Base-by-base conservation (phyloP, 2,888 invertebrate species). In the Pantelozetes paolii region DNA sequence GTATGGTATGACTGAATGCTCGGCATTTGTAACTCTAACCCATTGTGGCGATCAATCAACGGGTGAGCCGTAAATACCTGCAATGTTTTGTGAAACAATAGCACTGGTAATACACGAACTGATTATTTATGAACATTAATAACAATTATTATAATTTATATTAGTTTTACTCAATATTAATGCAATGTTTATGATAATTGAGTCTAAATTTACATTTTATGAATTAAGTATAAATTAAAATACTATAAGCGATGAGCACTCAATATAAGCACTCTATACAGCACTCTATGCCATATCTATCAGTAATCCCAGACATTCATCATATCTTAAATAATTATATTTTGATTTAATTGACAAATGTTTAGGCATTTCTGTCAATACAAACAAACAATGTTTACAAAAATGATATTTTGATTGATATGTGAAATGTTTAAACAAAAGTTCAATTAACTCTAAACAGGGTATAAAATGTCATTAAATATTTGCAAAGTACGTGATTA, bases 1-100 rank as follows among this genome's bases (percentile, higher is more conserved):
- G 48, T 95, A 95, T 82, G 94, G 94, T 1, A 94, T 94, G 84
- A 95, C 94, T 1, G 94, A 95, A 83, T 94, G 94, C 82, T 89
- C 89, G 64, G 93, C 93, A 75, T 94, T 95, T 30, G 89, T 94
- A 71, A 91, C 94, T 70, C 85, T 94, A 50, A 92, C 94, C 9
- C 89, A 94, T 78, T 93, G 92, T 85, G 94, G 93, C 23, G 94
- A 94, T 82, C 88, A 89, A 81, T 88, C 89, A 32, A 91, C 92
- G 72, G 76, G 78, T 78, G 30, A 59, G 30, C 30, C 30, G 18
- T 30, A 54, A 50, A n/a, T 54, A 23, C 20, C 26, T 54, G 0
- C 9, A 6, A 20, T n/a, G 15, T 20, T n/a, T 6, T n/a, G 23
- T 54, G 23, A 26, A 54, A 54, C 54, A 54, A 54, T 54, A 54